Percentiles rank a stretch among this genome's conserved stretches.
phyloP scores from a whole-genome alignment of 1,140 invertebrate genomes.

The Bilobella aurantiaca region DNA sequence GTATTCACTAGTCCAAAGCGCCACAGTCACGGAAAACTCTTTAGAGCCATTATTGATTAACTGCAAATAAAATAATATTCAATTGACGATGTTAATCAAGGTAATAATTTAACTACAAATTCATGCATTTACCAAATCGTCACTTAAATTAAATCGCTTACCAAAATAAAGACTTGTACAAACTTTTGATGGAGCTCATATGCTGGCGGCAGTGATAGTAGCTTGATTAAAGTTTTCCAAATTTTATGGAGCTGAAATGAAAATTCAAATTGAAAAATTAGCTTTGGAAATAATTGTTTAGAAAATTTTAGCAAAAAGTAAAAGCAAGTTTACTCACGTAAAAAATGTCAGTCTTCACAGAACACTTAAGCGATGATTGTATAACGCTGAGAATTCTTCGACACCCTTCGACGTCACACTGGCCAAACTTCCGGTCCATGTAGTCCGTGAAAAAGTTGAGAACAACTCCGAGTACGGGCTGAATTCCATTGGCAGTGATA shows the following conservation, averaged over 20 bases:
- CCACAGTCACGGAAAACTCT: neutral
- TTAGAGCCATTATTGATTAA: neutral
- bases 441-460: neutral
- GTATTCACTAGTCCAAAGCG: neutral
- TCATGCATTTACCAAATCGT: neutral
- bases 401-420: neutral
- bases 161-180: neutral
- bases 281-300: too few species aligned
- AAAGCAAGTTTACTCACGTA: neutral
- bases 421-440: neutral
- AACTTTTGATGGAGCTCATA: neutral
- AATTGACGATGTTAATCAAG: neutral
- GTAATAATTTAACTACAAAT: neutral
- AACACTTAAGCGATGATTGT: neutral
- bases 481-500: neutral
- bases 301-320: neutral
- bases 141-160: neutral
- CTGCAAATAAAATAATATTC: neutral
- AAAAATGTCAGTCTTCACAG: neutral
- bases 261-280: neutral
- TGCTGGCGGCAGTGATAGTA: neutral
- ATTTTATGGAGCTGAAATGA: neutral
- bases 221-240: neutral
- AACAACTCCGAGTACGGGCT: neutral
- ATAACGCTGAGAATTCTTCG: neutral